A percentile compares a stretch with the other conserved stretches of the same genome.
phyloP scores from a whole-genome alignment of 2,797 vertebrate species.

The Clarias fuscus region DNA sequence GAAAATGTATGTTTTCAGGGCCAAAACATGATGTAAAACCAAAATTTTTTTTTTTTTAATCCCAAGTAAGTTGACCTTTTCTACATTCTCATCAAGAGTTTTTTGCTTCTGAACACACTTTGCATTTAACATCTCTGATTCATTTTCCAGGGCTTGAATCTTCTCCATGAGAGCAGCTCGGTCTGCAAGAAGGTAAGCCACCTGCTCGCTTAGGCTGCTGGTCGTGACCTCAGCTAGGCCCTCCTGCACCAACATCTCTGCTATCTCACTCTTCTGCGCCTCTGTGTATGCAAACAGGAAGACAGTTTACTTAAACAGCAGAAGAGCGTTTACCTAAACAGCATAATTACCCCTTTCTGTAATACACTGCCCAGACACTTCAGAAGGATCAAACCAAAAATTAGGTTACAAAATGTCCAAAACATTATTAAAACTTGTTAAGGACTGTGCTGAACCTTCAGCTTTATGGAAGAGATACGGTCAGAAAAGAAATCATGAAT shows the following conservation, averaged over 20 bases:
- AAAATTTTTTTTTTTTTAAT: not conserved
- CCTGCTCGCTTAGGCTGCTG: constrained; percentile 74
- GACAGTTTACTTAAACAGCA: not conserved
- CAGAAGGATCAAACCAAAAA: no score
- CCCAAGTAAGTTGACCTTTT: not conserved
- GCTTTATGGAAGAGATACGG: no score
- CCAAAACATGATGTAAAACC: not conserved
- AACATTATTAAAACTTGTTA: no score
- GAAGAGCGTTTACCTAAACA: not conserved
- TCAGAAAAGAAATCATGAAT: no score
- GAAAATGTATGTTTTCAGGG: not conserved
- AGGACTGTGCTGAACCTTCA: no score
- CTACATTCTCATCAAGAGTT: not conserved
- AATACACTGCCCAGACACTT: no score
- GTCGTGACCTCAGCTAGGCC: not conserved
- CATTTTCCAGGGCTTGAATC: not conserved
- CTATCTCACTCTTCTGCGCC: not conserved
- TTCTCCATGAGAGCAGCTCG: constrained; percentile 64
- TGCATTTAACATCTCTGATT: not conserved
- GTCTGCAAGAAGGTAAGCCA: constrained; percentile 82
- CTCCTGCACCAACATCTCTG: not conserved
- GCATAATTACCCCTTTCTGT: not conserved
- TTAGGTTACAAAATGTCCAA: no score
- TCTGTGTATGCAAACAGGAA: not conserved
- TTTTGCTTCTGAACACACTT: not conserved